These are phyloP conservation scores for Hestina assimilis DNA, from an alignment of 1,140 invertebrate genomes.

Conservation along the genomic window DNA sequence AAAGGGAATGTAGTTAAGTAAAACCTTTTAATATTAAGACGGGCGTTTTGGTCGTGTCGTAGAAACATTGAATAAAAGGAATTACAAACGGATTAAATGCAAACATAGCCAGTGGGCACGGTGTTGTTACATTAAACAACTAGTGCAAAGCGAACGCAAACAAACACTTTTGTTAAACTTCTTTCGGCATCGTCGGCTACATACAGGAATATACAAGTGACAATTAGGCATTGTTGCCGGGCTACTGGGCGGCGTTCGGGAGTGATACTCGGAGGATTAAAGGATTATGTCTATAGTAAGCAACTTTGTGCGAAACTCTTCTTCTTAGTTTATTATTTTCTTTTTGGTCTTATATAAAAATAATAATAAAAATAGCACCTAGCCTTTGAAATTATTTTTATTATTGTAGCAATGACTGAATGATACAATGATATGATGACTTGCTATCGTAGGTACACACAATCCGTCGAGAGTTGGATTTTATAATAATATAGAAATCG, in stretches of 20 bases:
- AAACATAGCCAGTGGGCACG: constrained; percentile 62
- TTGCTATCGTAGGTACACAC: constrained; percentile 15
- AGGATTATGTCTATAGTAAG: constrained; percentile 59
- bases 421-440: constrained; percentile 26
- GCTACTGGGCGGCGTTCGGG: constrained; percentile 32
- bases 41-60: constrained; percentile 51
- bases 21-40: constrained; percentile 36
- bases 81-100: constrained; percentile 70
- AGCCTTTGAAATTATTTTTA: not conserved
- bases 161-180: constrained; percentile 52
- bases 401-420: not conserved
- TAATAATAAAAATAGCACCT: too few relatives aligned
- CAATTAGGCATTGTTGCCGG: constrained; percentile 53
- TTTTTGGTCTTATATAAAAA: too few relatives aligned
- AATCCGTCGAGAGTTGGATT: constrained; percentile 32
- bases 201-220: constrained; percentile 44
- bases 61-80: constrained; percentile 58
- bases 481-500: constrained; percentile 43
- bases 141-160: constrained; percentile 64
- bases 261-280: constrained; percentile 68
- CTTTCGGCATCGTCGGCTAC: constrained; percentile 32
- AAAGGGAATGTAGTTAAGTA: not conserved
- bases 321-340: constrained; percentile 19
- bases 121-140: constrained; percentile 66
- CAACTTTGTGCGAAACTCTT: constrained; percentile 46